Base-by-base conservation (phyloP, 2,888 invertebrate genomes). In the Amiota communis region DNA sequence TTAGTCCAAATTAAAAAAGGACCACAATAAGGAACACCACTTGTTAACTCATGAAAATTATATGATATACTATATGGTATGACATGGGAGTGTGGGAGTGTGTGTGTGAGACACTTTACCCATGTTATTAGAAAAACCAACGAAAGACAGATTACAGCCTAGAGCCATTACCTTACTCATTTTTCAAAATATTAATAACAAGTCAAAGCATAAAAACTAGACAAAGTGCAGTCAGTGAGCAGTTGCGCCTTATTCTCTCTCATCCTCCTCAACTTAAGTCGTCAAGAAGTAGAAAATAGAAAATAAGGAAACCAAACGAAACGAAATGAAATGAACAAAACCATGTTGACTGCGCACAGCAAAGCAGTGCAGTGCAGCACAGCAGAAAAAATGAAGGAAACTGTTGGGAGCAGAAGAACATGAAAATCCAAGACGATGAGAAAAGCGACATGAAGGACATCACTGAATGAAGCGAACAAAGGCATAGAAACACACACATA, bases 401-500 rank as follows among this genome's bases (percentile, higher is more conserved):
- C 1, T 13, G 57, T 51, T 51, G 12, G 53, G 12, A 51, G 53
- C 4, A 51, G 12, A n/a, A 12, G 53, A 51, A 51, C 53, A 2
- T 12, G 53, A 51, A 51, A n/a, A 51, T 1, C 53, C 12, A 59
- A 9, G 59, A 59, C 11, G n/a, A 53, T 53, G 53, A 20, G 15
- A 8, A 59, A 12, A 20, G 10, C 59, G 59, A 20, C 59, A 59
- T 59, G 59, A 59, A 59, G 59, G 59, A 59, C 59, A 59, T 59
- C 59, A 59, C 59, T 15, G 59, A 59, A 59, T 20, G 12, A 12
- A 12, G 59, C 59, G 20, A n/a, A 76, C 76, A 77, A 77, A 49
- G 63, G 74, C 69, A 70, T n/a, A 20, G 9, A 12, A 51, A 70
- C 51, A 51, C 59, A 61, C 68, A 76, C 74, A 76, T 68, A 74